Evolutionary conservation across 2,888 invertebrate species (phyloP).

Genomic region (Leptopilina syphax): DNA sequence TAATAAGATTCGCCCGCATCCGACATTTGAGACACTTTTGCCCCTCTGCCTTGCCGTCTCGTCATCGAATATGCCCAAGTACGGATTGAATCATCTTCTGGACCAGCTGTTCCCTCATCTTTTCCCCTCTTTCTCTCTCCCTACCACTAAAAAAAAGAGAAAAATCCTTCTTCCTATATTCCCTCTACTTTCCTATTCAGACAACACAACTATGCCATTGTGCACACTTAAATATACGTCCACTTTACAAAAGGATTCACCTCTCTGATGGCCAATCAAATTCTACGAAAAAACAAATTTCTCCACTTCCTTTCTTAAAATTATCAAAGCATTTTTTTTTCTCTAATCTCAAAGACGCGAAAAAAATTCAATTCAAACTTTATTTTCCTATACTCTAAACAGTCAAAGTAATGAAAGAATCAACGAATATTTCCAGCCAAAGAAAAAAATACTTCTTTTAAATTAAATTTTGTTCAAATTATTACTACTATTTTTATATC

Average conservation of each 20-base stretch:
- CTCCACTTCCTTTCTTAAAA: background rate
- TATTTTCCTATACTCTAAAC: background rate
- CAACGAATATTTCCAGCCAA: too few species aligned
- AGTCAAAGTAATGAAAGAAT: too few species aligned
- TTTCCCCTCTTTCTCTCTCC: background rate
- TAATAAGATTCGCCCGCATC: constrained; percentile 61
- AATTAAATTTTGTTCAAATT: too few species aligned
- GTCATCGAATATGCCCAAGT: constrained; percentile 37
- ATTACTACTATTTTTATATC: too few species aligned
- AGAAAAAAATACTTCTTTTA: too few species aligned
- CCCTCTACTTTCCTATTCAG: constrained; percentile 15
- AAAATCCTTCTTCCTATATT: constrained; percentile 8
- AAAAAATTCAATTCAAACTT: constrained; percentile 3
- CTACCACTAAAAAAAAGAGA: background rate
- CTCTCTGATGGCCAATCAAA: constrained; percentile 15
- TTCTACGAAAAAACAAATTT: constrained; percentile 8
- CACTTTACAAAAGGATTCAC: constrained; percentile 12
- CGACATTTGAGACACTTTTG: constrained; percentile 65
- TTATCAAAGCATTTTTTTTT: background rate
- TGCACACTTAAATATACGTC: background rate
- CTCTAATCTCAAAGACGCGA: background rate
- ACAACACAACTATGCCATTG: background rate
- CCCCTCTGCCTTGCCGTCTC: constrained; percentile 14
- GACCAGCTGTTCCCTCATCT: constrained; percentile 27
- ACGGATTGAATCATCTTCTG: constrained; percentile 34